Percentiles rank a stretch among this genome's conserved stretches.
Conservation (phyloP, 1,140 invertebrate genomes). For the Pogonomyrmex californicus region DNA sequence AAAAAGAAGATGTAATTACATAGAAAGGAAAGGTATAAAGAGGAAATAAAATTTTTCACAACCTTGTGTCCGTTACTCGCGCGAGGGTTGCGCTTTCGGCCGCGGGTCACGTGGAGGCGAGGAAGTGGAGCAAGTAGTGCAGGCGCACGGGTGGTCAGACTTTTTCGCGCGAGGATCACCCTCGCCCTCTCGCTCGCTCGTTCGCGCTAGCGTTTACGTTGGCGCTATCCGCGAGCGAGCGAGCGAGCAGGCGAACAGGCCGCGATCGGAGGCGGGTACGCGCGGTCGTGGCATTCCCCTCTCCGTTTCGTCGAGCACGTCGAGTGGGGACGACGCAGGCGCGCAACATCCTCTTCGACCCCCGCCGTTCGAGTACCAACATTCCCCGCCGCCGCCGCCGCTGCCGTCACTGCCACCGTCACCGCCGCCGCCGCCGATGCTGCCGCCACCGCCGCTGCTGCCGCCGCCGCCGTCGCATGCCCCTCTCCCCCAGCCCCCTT, state of each 20-base stretch:
- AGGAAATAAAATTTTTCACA: neutral
- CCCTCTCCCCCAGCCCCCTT: constrained; percentile 65
- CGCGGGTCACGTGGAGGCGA: constrained; percentile 52
- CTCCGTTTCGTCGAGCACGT: constrained; percentile 29
- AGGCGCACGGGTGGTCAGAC: constrained; percentile 77
- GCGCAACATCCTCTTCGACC: constrained; percentile 70
- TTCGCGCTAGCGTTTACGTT: constrained; percentile 42
- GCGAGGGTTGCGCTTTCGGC: constrained; percentile 23
- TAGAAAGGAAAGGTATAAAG: neutral
- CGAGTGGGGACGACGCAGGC: constrained; percentile 75
- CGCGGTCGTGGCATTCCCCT: constrained; percentile 68
- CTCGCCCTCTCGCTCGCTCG: neutral
- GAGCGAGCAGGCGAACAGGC: constrained; percentile 68
- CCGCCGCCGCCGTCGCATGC: constrained; percentile 54
- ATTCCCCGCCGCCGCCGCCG: constrained; percentile 67
- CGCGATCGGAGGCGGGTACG: constrained; percentile 78
- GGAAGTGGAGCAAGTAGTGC: constrained; percentile 75
- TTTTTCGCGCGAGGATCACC: constrained; percentile 67
- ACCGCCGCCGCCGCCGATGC: constrained; percentile 73
- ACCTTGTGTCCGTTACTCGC: constrained; percentile 29
- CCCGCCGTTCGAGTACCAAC: constrained; percentile 56
- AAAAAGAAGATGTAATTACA: neutral
- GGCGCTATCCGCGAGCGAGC: constrained; percentile 52
- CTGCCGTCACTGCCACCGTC: constrained; percentile 73
- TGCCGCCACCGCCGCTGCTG: constrained; percentile 39